Evolutionary conservation across 1,140 invertebrate species (phyloP), one percentile per base, ranked within the genome.

Genomic region (Drosophila setifemur): DNA sequence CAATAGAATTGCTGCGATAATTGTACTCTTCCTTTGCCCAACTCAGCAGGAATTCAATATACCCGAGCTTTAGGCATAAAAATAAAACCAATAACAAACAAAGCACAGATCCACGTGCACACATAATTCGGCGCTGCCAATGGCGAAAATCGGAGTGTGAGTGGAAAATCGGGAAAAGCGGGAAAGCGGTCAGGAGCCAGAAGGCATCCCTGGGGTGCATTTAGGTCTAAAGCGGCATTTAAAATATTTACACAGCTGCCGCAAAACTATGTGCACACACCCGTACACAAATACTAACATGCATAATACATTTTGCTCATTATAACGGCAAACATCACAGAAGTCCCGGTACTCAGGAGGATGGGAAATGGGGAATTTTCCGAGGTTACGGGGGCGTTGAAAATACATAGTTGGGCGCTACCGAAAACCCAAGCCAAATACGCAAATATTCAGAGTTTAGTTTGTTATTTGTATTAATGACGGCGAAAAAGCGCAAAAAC

Each of bases 401-500:
- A 69, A 58, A 39, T 28, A 70, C 35, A 70, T 48, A 70, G 29
- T 49, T 60, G 11, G 16, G 7, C 7, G 3, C 14, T 19, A 16
- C 16, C 14, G 5, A 55, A 68, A 47, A 42, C 42, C 35, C 3
- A 37, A 37, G 31, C 16, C 37, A 44, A 71, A 37, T 47, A 37
- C 31, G 29, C 49, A 77, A 76, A 77, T 81, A 82, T 72, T 54
- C 78, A 42, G 50, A 78, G 73, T 66, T 73, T 55, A 71, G 79
- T 42, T 85, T 61, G 50, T 49, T 83, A 83, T 83, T 83, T 85
- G 78, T 85, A 83, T 85, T 85, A 83, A 83, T 68, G 74, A 86
- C 74, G 71, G 45, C 53, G 61, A 53, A 83, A 82, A 82, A 85
- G 79, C 55, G 73, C 79, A 83, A 86, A 69, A 83, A 85, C 79